Conservation (phyloP, 2,888 invertebrate genomes). For the Ypsolopha sequella region DNA sequence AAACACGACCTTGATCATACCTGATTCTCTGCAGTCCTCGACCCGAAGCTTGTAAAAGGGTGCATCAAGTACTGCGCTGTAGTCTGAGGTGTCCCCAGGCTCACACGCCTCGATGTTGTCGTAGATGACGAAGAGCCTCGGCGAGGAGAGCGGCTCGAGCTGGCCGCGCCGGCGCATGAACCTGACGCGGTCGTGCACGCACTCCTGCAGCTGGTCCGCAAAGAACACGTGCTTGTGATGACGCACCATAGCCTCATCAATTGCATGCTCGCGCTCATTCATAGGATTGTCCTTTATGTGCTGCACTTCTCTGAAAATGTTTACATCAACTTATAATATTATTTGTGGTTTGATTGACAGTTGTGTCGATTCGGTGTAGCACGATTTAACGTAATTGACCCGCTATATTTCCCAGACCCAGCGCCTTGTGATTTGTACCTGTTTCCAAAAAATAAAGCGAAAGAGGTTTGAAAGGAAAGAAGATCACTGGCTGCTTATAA, state of each 20-base stretch:
- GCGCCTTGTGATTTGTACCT: too few relatives aligned
- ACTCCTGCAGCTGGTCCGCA: slow-evolving; percentile 78
- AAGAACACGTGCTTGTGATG: slow-evolving; percentile 75
- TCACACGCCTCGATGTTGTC: slow-evolving; percentile 81
- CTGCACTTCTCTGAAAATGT: slow-evolving; percentile 62
- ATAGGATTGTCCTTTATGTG: slow-evolving; percentile 60
- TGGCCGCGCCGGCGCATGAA: slow-evolving; percentile 49
- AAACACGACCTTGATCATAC: slow-evolving; percentile 19
- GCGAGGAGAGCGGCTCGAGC: slow-evolving; percentile 71
- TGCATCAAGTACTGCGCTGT: slow-evolving; percentile 70
- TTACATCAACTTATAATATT: slow-evolving; percentile 4
- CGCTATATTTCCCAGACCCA: too few relatives aligned
- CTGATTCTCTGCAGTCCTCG: slow-evolving; percentile 63
- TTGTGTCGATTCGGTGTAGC: too few relatives aligned
- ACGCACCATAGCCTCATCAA: slow-evolving; percentile 65
- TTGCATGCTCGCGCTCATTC: slow-evolving; percentile 52
- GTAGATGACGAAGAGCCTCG: slow-evolving; percentile 77
- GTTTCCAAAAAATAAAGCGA: too few relatives aligned
- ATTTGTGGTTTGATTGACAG: too few relatives aligned
- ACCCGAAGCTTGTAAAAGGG: slow-evolving; percentile 74
- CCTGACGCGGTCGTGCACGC: slow-evolving; percentile 72
- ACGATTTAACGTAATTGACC: too few relatives aligned
- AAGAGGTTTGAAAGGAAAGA: too few relatives aligned
- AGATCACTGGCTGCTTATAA: too few relatives aligned
- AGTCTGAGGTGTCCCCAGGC: slow-evolving; percentile 71